Conservation (phyloP, 2,797 vertebrate genomes). For the Amblyraja radiata region DNA sequence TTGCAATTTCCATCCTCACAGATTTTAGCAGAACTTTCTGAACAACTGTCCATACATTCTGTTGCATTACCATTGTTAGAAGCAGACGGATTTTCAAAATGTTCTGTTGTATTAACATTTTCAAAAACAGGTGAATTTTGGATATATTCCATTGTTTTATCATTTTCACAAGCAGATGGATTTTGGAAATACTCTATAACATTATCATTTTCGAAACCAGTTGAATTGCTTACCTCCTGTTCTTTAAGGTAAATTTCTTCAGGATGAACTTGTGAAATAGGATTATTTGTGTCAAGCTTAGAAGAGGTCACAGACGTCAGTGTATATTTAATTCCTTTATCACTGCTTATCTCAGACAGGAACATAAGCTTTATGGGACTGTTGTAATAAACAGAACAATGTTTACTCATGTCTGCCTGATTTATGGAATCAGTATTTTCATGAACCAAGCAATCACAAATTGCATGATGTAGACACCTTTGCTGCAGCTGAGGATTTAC, state of each 20-base stretch:
- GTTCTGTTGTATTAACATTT: not conserved
- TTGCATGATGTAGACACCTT: not conserved
- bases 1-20: conserved; percentile 10
- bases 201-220: not conserved
- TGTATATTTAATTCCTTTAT: conserved; percentile 79
- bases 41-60: conserved; percentile 14
- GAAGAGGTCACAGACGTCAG: conserved; percentile 71
- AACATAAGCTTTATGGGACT: conserved; percentile 97
- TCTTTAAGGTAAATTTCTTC: not conserved
- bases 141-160: not conserved
- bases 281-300: conserved; percentile 54
- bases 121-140: not conserved
- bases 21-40: not conserved
- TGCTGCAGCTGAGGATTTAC: not conserved
- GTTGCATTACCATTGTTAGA: not conserved
- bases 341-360: conserved; percentile 74
- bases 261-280: conserved; percentile 33
- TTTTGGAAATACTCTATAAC: not conserved
- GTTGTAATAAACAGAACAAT: conserved; percentile 57
- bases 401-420: conserved; percentile 37
- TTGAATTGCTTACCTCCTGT: not conserved
- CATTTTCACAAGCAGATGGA: not conserved
- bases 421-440: not conserved
- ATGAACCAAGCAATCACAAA: conserved; percentile 7
- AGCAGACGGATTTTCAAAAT: not conserved